Percentiles rank a stretch among this genome's conserved stretches.
phyloP scores from a whole-genome alignment of 2,888 invertebrate genomes.

The Watsonalla binaria region DNA sequence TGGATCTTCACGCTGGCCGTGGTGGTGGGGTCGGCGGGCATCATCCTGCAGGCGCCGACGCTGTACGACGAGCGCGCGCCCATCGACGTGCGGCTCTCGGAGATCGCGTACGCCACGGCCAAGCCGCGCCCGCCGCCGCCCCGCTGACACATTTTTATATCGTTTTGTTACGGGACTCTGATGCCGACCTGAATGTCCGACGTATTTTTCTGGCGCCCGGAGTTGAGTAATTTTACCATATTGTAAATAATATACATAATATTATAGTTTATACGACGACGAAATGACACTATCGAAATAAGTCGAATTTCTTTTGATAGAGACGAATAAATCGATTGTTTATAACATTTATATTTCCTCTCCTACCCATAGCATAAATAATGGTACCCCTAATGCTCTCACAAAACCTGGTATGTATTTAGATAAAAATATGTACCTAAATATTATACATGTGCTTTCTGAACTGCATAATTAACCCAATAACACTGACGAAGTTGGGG shows the following conservation, averaged over 20 bases:
- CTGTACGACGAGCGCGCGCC: conserved; percentile 94
- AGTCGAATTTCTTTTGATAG: conserved; percentile 77
- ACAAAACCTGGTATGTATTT: too few relatives aligned
- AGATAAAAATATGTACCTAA: too few relatives aligned
- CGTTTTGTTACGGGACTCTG: conserved; percentile 26
- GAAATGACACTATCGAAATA: conserved; percentile 61
- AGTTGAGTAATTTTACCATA: conserved; percentile 38
- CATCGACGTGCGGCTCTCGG: conserved; percentile 91
- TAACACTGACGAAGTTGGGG: too few relatives aligned
- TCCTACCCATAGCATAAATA: neutral
- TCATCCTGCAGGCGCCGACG: conserved; percentile 96
- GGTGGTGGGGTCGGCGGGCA: conserved; percentile 94
- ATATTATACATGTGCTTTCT: too few relatives aligned
- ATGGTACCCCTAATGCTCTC: neutral
- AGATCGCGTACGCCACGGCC: conserved; percentile 93
- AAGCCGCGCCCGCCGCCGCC: conserved; percentile 82
- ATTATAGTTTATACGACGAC: conserved; percentile 68
- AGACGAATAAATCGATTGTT: conserved; percentile 69
- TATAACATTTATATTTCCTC: conserved; percentile 29
- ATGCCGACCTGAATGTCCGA: conserved; percentile 19
- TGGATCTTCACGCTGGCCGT: conserved; percentile 98
- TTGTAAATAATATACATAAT: conserved; percentile 55
- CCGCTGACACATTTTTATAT: conserved; percentile 28
- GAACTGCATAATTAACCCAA: too few relatives aligned
- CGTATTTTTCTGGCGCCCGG: conserved; percentile 24